Evolutionary conservation across 2,888 invertebrate species (phyloP).

Genomic region (Pandemis cinnamomeana): DNA sequence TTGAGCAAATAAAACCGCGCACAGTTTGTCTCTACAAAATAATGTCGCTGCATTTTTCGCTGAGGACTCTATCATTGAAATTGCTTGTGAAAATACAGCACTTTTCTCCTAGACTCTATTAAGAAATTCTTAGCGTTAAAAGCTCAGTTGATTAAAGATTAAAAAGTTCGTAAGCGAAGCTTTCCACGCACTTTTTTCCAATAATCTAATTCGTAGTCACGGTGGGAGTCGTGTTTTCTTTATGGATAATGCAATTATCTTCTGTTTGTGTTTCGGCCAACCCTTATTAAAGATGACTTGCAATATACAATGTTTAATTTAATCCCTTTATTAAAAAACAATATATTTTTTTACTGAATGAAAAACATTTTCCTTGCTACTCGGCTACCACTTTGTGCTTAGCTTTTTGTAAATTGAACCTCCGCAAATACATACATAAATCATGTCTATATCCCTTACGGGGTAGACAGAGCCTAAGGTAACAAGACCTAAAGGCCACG

Average conservation of each 20-base stretch:
- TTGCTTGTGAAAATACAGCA: not conserved
- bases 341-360: too few species aligned
- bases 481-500: too few species aligned
- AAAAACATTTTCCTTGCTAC: too few species aligned
- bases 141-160: slow-evolving; percentile 4
- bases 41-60: not conserved
- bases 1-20: not conserved
- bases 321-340: not conserved
- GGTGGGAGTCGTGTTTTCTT: not conserved
- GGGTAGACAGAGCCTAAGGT: too few species aligned
- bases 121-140: slow-evolving; percentile 18
- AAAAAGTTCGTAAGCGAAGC: slow-evolving; percentile 3
- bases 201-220: slow-evolving; percentile 6
- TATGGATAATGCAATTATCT: not conserved
- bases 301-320: not conserved
- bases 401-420: too few species aligned
- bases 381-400: too few species aligned
- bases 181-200: slow-evolving; percentile 5
- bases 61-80: slow-evolving; percentile 11
- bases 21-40: not conserved
- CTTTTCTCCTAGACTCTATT: slow-evolving; percentile 11
- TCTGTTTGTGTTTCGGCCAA: not conserved
- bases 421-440: too few species aligned
- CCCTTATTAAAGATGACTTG: not conserved
- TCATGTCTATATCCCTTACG: too few species aligned